Percentiles rank a stretch among this genome's conserved stretches.
Evolutionary conservation across 1,140 invertebrate genomes (phyloP).

Genomic region (Psix sp.): DNA sequence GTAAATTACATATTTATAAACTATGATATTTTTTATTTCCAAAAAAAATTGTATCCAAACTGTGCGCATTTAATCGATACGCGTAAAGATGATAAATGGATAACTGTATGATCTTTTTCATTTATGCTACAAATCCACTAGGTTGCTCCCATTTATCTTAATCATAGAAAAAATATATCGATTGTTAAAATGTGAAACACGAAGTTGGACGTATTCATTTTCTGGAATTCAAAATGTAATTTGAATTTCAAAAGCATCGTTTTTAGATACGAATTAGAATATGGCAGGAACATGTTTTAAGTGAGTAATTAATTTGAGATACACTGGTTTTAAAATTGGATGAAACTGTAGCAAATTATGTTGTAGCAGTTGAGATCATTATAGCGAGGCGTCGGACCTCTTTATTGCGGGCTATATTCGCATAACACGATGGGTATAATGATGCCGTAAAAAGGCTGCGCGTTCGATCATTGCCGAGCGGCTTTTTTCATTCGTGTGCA

Average conservation of each 20-base stretch:
- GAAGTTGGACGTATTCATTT: neutral
- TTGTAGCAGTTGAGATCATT: slow-evolving; percentile 52
- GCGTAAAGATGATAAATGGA: no score
- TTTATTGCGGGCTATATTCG: slow-evolving; percentile 47
- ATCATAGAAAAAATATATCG: no score
- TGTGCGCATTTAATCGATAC: no score
- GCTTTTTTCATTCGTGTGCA: slow-evolving; percentile 46
- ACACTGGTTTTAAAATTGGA: slow-evolving; percentile 39
- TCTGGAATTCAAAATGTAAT: no score
- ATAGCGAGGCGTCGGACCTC: slow-evolving; percentile 44
- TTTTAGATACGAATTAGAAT: slow-evolving; percentile 8
- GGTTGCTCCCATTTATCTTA: no score
- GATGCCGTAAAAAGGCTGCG: slow-evolving; percentile 53
- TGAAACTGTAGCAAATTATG: slow-evolving; percentile 48
- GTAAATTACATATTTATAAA: no score
- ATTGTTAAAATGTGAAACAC: no score
- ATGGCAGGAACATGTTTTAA: slow-evolving; percentile 14
- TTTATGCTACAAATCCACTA: no score
- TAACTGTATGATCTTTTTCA: no score
- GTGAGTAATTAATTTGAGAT: slow-evolving; percentile 41
- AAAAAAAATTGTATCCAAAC: no score
- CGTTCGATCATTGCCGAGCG: slow-evolving; percentile 48
- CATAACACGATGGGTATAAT: slow-evolving; percentile 55
- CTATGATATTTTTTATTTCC: no score
- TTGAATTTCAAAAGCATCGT: slow-evolving; percentile 3